Evolutionary conservation across 2,888 invertebrate species (phyloP), one percentile per base, ranked within the genome.

Genomic region (Diarsia rubi): DNA sequence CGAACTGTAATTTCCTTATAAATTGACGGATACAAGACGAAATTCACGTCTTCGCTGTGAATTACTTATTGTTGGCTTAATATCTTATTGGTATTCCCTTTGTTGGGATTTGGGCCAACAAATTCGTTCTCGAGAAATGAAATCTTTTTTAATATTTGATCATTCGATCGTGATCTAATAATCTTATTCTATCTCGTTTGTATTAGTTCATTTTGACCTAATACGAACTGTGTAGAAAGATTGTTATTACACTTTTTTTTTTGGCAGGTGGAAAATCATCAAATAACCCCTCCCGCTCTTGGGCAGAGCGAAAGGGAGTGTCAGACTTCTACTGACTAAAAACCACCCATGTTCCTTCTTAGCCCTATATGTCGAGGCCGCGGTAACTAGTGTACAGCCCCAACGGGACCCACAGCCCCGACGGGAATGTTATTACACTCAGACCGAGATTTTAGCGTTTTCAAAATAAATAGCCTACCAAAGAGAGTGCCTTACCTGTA

Each of bases 1-100:
- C 67, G 64, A 86, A 79, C 37, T 68, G 70, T 81, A 88, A 86
- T 87, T 84, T 88, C 88, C 79, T 83, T 76, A 67, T 68, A 75
- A 84, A 84, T 86, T 84, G 77, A 75, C 78, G 85, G 88, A 79
- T 84, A 88, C 78, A 69, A 82, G 79, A 75, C 74, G 70, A 84
- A 84, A 79, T 81, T 80, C 75, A 54, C 66, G 84, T 81, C 75
- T 73, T n/a, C 72, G 62, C 63, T 62, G 71, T 88, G 86, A 88
- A 86, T 86, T 86, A 86, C 79, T 86, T 88, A 86, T 86, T 86
- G 76, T 88, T 75, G 76, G 44, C 72, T 78, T 75, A 78, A 72
- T 74, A 86, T 85, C 60, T 66, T 62, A 62, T 62, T 62, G 63
- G 68, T 63, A 82, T 75, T 78, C 73, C 52, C 68, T 81, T 79